These are phyloP conservation scores for Eulithis prunata DNA, from an alignment of 2,888 invertebrate genomes.

Conservation along the genomic window DNA sequence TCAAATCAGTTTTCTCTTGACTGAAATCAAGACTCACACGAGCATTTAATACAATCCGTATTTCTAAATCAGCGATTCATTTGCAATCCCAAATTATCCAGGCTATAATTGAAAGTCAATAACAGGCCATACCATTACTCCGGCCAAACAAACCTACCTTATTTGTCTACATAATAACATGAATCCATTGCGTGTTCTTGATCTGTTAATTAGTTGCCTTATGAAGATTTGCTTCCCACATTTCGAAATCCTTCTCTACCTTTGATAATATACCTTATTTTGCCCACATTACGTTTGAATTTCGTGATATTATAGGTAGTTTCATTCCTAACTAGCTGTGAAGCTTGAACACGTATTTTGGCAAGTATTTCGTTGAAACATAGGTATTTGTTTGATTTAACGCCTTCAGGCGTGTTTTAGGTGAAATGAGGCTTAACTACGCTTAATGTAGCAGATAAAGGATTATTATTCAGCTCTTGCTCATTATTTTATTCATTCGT, in stretches of 20 bases:
- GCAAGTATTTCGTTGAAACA: constrained; percentile 23
- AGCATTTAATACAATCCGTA: too few species aligned
- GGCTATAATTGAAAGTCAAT: constrained; percentile 41
- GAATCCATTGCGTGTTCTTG: constrained; percentile 62
- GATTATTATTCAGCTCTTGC: background rate
- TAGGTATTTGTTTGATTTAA: constrained; percentile 19
- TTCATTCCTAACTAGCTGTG: constrained; percentile 27
- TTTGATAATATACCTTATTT: constrained; percentile 27
- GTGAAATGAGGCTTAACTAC: constrained; percentile 12
- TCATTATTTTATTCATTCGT: too few species aligned
- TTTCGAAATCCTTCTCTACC: constrained; percentile 5
- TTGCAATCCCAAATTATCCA: constrained; percentile 11
- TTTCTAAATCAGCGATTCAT: too few species aligned
- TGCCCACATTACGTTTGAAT: constrained; percentile 19
- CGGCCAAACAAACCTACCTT: constrained; percentile 32
- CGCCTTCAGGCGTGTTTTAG: constrained; percentile 13
- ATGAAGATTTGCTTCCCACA: constrained; percentile 59
- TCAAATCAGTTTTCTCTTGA: too few species aligned
- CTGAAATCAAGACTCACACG: too few species aligned
- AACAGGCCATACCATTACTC: constrained; percentile 26
- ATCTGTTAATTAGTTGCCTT: constrained; percentile 68
- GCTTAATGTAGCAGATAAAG: background rate
- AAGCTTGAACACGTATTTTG: constrained; percentile 35
- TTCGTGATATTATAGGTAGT: constrained; percentile 20
- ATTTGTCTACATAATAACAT: constrained; percentile 57